Evolutionary conservation across 1,140 invertebrate species (phyloP).

Genomic region (Leptestheria dahalacensis): DNA sequence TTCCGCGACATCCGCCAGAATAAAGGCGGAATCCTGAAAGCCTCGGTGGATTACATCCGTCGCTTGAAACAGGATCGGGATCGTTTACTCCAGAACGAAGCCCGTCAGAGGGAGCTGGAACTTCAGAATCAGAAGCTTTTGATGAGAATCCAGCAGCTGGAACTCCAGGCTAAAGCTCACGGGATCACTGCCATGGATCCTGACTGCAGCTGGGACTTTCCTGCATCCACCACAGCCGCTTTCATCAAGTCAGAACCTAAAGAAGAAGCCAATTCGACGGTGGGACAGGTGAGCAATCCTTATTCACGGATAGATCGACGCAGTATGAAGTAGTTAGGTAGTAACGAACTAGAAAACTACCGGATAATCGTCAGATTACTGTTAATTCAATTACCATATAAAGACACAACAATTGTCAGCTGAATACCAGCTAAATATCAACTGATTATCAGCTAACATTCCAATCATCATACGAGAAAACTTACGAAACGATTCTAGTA

Average conservation of each 20-base stretch:
- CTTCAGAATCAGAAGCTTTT: constrained; percentile 63
- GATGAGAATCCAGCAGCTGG: constrained; percentile 47
- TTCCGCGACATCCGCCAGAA: constrained; percentile 75
- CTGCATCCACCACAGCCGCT: not conserved
- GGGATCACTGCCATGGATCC: not conserved
- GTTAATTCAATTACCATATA: too few relatives aligned
- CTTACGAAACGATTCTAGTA: too few relatives aligned
- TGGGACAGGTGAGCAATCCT: too few relatives aligned
- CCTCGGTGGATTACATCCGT: constrained; percentile 91
- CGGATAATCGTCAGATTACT: too few relatives aligned
- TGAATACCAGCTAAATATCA: not conserved
- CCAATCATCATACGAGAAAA: too few relatives aligned
- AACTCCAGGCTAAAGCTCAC: constrained; percentile 7
- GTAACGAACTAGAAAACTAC: too few relatives aligned
- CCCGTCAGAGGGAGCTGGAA: constrained; percentile 61
- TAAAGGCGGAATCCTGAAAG: constrained; percentile 94
- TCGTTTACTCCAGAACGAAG: constrained; percentile 58
- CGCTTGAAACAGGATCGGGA: constrained; percentile 71
- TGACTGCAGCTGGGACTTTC: not conserved
- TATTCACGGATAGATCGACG: too few relatives aligned
- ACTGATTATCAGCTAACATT: too few relatives aligned
- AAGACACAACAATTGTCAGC: not conserved
- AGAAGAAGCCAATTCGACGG: not conserved
- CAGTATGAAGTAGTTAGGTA: too few relatives aligned
- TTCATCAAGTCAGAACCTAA: constrained; percentile 9